phyloP scores from a whole-genome alignment of 2,797 vertebrate species.

The Acanthopagrus latus region DNA sequence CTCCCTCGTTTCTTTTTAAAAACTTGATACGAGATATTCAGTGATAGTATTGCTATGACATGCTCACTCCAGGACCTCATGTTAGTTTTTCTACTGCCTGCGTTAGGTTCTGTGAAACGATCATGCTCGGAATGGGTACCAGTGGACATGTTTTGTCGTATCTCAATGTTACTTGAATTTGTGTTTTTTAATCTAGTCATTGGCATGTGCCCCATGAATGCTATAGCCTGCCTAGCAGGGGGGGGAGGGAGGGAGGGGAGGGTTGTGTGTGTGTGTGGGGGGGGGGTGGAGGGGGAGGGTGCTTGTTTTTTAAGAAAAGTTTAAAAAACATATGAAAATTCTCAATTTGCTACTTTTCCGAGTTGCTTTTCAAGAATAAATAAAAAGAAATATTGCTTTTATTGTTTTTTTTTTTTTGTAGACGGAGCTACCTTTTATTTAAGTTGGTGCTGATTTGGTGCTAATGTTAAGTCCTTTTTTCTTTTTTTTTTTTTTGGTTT shows the following conservation, averaged over 20 bases:
- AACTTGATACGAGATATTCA: slow-evolving; percentile 88
- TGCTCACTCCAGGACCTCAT: slow-evolving; percentile 94
- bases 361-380: slow-evolving; percentile 78
- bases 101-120: slow-evolving; percentile 94
- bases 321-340: slow-evolving; percentile 79
- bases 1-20: slow-evolving; percentile 74
- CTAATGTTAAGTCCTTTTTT: slow-evolving; percentile 89
- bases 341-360: slow-evolving; percentile 85
- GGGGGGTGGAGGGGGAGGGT: slow-evolving; percentile 71
- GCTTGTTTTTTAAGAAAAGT: slow-evolving; percentile 72
- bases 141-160: slow-evolving; percentile 94
- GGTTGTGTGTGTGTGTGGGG: slow-evolving; percentile 56
- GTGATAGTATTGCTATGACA: slow-evolving; percentile 91
- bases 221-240: slow-evolving; percentile 91
- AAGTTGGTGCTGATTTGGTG: slow-evolving; percentile 93
- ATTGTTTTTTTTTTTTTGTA: slow-evolving; percentile 89
- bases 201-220: slow-evolving; percentile 98
- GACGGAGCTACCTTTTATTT: slow-evolving; percentile 90
- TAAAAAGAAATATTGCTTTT: slow-evolving; percentile 69
- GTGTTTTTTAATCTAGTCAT: slow-evolving; percentile 92
- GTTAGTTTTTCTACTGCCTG: slow-evolving; percentile 93
- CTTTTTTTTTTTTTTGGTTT: slow-evolving; percentile 59
- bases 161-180: slow-evolving; percentile 99
- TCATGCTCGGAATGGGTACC: slow-evolving; percentile 95
- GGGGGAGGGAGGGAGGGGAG: slow-evolving; percentile 77